Conservation (phyloP, 2,797 vertebrate genomes). For the Denticeps clupeoides region DNA sequence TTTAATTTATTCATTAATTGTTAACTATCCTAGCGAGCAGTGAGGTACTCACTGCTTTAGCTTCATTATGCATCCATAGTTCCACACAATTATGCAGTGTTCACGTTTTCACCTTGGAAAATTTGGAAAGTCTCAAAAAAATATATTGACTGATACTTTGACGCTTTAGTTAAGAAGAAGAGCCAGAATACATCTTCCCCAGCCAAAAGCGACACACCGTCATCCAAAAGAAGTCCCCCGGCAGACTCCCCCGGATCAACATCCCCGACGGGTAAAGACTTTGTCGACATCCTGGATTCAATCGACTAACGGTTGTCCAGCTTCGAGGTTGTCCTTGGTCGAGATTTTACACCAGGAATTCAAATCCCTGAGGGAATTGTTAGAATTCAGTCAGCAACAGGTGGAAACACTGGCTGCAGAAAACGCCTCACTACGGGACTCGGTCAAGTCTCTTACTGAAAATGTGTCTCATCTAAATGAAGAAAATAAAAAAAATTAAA, state of each 20-base stretch:
- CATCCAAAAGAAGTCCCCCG: constrained; percentile 9
- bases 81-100: no score
- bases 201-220: constrained; percentile 10
- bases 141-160: no score
- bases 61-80: no score
- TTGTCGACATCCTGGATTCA: constrained; percentile 13
- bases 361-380: not conserved
- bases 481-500: not conserved
- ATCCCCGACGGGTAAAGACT: constrained; percentile 6
- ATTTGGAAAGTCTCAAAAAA: constrained; percentile 10
- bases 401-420: not conserved
- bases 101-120: no score
- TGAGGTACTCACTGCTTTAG: no score
- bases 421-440: not conserved
- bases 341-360: constrained; percentile 6
- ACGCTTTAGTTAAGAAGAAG: no score
- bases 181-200: no score
- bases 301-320: constrained; percentile 7
- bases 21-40: no score
- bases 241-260: constrained; percentile 6
- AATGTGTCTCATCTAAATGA: not conserved
- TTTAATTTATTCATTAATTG: no score
- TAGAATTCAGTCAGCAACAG: no score
- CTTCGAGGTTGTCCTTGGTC: constrained; percentile 12
- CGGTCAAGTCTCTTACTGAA: no score